Evolutionary conservation across 2,888 invertebrate species (phyloP).

Genomic region (Gnatocerus cornutus): DNA sequence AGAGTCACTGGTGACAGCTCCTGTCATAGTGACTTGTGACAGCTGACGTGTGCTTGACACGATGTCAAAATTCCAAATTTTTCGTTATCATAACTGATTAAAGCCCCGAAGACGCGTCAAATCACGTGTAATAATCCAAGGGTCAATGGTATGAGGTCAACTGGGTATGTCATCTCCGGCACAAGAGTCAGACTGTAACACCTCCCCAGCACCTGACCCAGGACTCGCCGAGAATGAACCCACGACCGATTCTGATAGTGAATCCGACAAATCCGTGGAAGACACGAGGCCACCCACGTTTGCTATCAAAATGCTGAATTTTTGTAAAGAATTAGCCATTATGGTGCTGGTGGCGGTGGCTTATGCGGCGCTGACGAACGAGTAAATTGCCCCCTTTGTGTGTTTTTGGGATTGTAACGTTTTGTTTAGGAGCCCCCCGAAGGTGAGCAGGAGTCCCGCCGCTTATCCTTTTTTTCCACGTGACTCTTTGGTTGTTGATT

Average conservation of each 20-base stretch:
- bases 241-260: slow-evolving; percentile 27
- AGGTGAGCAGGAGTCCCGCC: slow-evolving; percentile 74
- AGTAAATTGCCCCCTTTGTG: slow-evolving; percentile 73
- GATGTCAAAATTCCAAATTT: slow-evolving; percentile 28
- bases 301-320: slow-evolving; percentile 73
- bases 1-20: neutral
- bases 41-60: slow-evolving; percentile 28
- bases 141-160: slow-evolving; percentile 46
- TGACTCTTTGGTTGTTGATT: slow-evolving; percentile 82
- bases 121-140: slow-evolving; percentile 27
- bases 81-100: neutral
- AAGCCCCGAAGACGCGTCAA: neutral
- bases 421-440: slow-evolving; percentile 72
- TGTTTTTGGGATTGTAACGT: neutral
- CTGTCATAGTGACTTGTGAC: slow-evolving; percentile 11
- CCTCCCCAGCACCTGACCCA: slow-evolving; percentile 23
- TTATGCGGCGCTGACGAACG: slow-evolving; percentile 81
- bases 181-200: slow-evolving; percentile 28
- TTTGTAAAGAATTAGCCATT: slow-evolving; percentile 79
- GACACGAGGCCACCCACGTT: slow-evolving; percentile 31
- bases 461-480: slow-evolving; percentile 83
- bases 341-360: slow-evolving; percentile 78
- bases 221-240: slow-evolving; percentile 38
- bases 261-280: slow-evolving; percentile 22
- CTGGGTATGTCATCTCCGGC: slow-evolving; percentile 47